Evolutionary conservation across 2,888 invertebrate species (phyloP).

Genomic region (Ophioninae sp.): DNA sequence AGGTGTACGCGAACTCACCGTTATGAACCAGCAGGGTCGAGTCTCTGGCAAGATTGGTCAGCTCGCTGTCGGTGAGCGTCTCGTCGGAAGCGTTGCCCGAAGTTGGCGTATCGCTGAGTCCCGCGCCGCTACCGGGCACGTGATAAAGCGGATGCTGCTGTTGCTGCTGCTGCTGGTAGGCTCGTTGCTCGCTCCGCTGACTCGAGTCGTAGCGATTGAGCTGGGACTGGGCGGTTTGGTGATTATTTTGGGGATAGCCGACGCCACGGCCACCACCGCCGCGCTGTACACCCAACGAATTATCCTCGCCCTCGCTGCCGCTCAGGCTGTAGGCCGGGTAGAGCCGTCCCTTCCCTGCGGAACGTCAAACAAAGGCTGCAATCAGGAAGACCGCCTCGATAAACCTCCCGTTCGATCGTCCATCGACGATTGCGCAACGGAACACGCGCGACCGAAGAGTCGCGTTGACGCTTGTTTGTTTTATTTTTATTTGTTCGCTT

Average conservation of each 20-base stretch:
- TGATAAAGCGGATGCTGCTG: slow-evolving; percentile 78
- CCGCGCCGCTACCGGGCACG: slow-evolving; percentile 82
- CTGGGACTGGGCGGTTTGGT: slow-evolving; percentile 76
- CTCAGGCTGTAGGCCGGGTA: slow-evolving; percentile 91
- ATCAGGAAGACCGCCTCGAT: slow-evolving; percentile 63
- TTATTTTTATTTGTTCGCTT: not conserved
- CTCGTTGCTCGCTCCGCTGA: slow-evolving; percentile 82
- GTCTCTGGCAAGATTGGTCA: slow-evolving; percentile 89
- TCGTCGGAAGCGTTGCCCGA: slow-evolving; percentile 88
- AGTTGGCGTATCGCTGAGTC: slow-evolving; percentile 90
- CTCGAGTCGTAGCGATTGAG: slow-evolving; percentile 78
- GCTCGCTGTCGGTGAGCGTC: slow-evolving; percentile 91
- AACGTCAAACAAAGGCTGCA: slow-evolving; percentile 63
- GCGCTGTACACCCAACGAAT: slow-evolving; percentile 75
- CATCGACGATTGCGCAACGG: slow-evolving; percentile 37
- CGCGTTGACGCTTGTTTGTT: not conserved
- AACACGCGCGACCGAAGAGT: not conserved
- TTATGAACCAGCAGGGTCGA: slow-evolving; percentile 92
- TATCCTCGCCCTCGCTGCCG: slow-evolving; percentile 88
- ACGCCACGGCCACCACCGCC: slow-evolving; percentile 75
- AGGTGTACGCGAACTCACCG: slow-evolving; percentile 83
- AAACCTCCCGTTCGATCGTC: slow-evolving; percentile 50
- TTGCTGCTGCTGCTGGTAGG: slow-evolving; percentile 82
- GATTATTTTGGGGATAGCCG: slow-evolving; percentile 83
- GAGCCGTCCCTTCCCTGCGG: slow-evolving; percentile 89